Evolutionary conservation across 37 sponge, comb jelly and placozoan genomes (phyloP).

Genomic region (Halisarca cf. caerulea): DNA sequence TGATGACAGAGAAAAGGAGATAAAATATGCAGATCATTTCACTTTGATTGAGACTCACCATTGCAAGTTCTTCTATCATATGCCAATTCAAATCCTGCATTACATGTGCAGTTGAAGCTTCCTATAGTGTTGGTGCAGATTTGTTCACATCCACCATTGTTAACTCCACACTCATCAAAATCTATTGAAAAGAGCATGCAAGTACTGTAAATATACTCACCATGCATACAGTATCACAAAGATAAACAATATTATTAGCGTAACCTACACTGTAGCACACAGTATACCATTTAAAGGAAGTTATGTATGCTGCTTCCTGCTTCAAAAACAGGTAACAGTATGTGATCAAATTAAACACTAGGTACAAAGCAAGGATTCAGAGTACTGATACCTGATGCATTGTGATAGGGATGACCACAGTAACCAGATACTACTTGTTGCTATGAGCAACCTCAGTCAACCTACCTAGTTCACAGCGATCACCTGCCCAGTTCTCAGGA

Average conservation of each 20-base stretch:
- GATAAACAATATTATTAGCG: background rate
- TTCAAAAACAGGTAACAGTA: slow-evolving; percentile 36
- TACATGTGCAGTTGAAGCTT: background rate
- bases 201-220: background rate
- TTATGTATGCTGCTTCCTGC: slow-evolving; percentile 2
- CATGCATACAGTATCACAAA: background rate
- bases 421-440: too few relatives aligned
- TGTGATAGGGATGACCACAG: too few relatives aligned
- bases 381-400: too few relatives aligned
- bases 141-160: slow-evolving; percentile 26
- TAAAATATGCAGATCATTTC: too few relatives aligned
- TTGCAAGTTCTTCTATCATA: background rate
- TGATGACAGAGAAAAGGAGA: background rate
- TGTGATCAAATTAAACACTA: too few relatives aligned
- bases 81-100: background rate
- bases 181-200: background rate
- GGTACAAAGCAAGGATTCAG: too few relatives aligned
- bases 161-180: background rate
- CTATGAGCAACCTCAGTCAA: too few relatives aligned
- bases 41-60: background rate
- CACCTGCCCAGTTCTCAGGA: too few relatives aligned
- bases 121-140: background rate
- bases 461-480: too few relatives aligned
- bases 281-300: background rate
- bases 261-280: background rate